Conservation (phyloP, 2,113 vertebrate species). For the Rhynchomys soricoides region DNA sequence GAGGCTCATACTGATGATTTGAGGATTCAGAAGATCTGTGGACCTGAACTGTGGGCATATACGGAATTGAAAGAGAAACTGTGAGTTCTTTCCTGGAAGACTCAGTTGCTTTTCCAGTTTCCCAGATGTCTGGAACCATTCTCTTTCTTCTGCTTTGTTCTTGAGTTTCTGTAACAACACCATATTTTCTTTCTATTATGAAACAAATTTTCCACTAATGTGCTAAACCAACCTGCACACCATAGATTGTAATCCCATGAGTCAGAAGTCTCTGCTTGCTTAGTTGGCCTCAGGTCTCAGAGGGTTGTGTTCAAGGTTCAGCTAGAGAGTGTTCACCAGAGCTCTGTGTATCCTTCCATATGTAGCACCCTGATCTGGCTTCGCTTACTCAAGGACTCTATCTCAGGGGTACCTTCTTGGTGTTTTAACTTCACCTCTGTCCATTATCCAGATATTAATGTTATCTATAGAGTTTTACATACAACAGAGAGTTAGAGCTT, state of each 20-base stretch:
- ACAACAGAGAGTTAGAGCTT: background rate
- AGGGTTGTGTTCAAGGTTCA: background rate
- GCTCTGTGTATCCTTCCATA: rapidly evolving
- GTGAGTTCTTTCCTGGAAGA: rapidly evolving
- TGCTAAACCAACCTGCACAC: rapidly evolving
- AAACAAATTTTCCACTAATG: background rate
- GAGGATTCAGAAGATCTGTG: rapidly evolving
- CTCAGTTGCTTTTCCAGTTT: rapidly evolving
- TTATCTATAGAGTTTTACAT: background rate
- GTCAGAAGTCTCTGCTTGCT: rapidly evolving
- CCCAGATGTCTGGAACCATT: rapidly evolving
- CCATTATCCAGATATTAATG: background rate
- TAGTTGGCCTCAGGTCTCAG: rapidly evolving
- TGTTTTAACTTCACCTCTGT: background rate
- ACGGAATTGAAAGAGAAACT: background rate
- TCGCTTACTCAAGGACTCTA: rapidly evolving
- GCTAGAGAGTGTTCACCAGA: rapidly evolving
- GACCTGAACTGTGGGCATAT: rapidly evolving
- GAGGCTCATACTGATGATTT: rapidly evolving
- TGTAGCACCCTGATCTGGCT: rapidly evolving
- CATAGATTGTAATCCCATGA: background rate
- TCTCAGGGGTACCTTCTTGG: background rate
- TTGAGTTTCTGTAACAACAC: background rate
- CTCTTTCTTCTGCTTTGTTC: background rate
- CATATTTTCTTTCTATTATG: background rate